Conservation (phyloP, 2,888 invertebrate species). For the Teinopalpus imperialis region DNA sequence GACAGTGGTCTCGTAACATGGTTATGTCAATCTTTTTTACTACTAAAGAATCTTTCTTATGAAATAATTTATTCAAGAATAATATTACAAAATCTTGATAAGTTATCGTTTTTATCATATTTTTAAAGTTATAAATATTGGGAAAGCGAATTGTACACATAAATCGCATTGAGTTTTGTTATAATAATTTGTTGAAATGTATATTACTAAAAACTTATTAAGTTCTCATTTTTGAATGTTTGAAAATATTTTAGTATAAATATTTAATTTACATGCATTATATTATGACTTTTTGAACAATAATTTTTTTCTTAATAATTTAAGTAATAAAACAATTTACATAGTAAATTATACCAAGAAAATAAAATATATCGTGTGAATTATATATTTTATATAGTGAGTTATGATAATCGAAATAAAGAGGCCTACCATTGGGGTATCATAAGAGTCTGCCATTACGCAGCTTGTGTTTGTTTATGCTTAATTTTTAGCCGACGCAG, state of each 20-base stretch:
- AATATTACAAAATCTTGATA: conserved; percentile 35
- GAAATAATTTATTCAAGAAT: not conserved
- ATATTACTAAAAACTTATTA: not conserved
- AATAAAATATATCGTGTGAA: no score
- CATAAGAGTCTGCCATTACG: conserved; percentile 45
- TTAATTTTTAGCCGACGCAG: conserved; percentile 54
- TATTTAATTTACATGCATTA: no score
- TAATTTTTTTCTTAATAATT: no score
- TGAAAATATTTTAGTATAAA: no score
- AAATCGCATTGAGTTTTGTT: conserved; percentile 40
- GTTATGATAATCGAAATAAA: not conserved
- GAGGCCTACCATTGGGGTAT: conserved; percentile 4
- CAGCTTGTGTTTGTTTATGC: conserved; percentile 62
- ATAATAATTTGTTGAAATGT: conserved; percentile 29
- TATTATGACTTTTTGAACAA: no score
- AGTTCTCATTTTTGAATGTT: no score
- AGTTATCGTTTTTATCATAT: conserved; percentile 37
- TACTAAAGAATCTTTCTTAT: no score
- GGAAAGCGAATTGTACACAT: conserved; percentile 31
- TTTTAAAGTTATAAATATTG: conserved; percentile 43
- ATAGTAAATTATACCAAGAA: no score
- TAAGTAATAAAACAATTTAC: no score
- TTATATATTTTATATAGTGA: no score
- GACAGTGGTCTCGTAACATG: conserved; percentile 4
- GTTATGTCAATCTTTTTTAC: no score